A percentile compares a stretch with the other conserved stretches of the same genome.
Conservation (phyloP, 2,888 invertebrate genomes). For the Fissipunctia ypsillon region DNA sequence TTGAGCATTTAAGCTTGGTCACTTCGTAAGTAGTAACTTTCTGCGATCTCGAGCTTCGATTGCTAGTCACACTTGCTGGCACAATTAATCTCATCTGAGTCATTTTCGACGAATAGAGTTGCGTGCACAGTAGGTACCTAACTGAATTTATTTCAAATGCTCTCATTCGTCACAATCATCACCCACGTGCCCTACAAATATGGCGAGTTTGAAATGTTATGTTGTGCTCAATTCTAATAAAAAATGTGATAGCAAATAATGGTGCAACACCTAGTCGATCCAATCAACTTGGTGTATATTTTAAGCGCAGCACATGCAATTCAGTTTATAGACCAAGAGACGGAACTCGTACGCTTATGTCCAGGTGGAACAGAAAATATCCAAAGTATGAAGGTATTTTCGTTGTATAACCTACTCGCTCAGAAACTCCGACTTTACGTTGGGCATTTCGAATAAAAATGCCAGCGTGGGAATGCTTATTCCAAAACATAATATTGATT, state of each 20-base stretch:
- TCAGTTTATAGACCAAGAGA: conserved; percentile 27
- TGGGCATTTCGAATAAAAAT: conserved; percentile 8
- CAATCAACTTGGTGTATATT: conserved; percentile 38
- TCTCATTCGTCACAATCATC: conserved; percentile 61
- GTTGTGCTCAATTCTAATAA: conserved; percentile 44
- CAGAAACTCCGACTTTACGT: not conserved
- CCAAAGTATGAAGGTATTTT: not conserved
- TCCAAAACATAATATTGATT: conserved; percentile 16
- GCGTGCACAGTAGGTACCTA: conserved; percentile 34
- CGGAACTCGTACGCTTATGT: conserved; percentile 17
- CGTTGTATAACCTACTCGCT: not conserved
- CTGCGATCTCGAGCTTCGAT: conserved; percentile 45
- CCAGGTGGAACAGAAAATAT: conserved; percentile 17
- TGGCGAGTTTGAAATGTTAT: conserved; percentile 42
- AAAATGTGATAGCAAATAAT: conserved; percentile 42
- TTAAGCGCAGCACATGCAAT: conserved; percentile 35
- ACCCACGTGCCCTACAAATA: conserved; percentile 65
- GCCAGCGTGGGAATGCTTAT: not conserved
- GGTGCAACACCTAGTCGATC: conserved; percentile 20
- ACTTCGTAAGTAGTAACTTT: conserved; percentile 31
- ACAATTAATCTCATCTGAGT: conserved; percentile 60
- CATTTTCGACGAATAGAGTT: conserved; percentile 58
- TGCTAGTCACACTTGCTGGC: conserved; percentile 49
- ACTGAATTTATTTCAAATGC: conserved; percentile 67
- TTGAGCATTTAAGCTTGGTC: conserved; percentile 30